Base-by-base conservation (phyloP, 2,113 vertebrate genomes). In the Brachyhypopomus gauderio region DNA sequence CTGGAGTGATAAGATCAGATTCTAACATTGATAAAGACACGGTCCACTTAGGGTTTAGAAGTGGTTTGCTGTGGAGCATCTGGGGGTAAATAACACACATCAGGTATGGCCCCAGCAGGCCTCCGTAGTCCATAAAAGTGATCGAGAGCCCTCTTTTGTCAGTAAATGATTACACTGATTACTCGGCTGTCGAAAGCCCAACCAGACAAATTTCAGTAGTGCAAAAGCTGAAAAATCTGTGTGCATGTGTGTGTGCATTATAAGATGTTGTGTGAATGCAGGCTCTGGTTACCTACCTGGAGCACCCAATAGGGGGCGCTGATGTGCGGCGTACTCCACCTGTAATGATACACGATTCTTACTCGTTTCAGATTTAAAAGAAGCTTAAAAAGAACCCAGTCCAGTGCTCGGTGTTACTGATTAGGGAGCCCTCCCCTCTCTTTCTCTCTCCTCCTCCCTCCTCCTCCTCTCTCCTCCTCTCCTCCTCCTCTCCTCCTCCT, bases 361-460 rank as follows among this genome's bases (percentile, higher is more conserved):
- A 34, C 34, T 67, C 20, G 1, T 1, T 59, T 79, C 64, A 48
- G 75, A 71, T 70, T 69, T 79, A 70, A 75, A 75, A 56, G 36
- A 75, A 79, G 64, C 34, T 16, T n/a, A n/a, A n/a, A n/a, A n/a
- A n/a, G n/a, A n/a, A n/a, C 58, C 41, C 20, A 62, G 70, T 79
- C 72, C 71, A n/a, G 52, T 74, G 23, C 59, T 77, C 59, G 70
- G 34, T 23, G 20, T 52, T 55, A 79, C 67, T 73, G 76, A 74
- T 78, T 79, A 63, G 74, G 75, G 19, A 38, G 79, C 63, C 69
- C 3, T 34, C 30, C 30, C 30, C 30, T 30, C 30, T 30, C 30
- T 3, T 30, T 30, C 30, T 30, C 30, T 30, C 30, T 30, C 30
- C 30, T 30, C 30, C 30, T 30, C 30, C 3, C 30, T 30, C 30